Evolutionary conservation across 2,797 vertebrate genomes (phyloP).

Genomic region (Streptopelia turtur): DNA sequence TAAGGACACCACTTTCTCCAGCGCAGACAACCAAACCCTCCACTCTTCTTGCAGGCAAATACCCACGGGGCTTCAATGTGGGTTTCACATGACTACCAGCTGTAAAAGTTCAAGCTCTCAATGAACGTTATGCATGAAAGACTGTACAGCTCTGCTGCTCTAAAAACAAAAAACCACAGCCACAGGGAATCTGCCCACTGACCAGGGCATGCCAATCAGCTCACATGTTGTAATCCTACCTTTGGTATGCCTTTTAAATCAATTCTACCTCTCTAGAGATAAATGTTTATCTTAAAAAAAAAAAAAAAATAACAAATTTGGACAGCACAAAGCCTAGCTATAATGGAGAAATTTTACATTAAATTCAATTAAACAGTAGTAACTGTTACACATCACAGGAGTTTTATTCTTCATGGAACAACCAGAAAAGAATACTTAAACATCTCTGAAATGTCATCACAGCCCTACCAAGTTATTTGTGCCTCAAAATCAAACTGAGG

Average conservation of each 20-base stretch:
- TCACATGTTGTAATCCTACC: background rate
- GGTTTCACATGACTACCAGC: background rate
- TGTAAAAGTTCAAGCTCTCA: background rate
- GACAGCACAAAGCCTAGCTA: background rate
- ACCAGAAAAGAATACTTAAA: background rate
- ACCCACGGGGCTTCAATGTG: background rate
- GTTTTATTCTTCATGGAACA: background rate
- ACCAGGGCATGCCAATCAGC: background rate
- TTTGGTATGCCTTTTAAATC: background rate
- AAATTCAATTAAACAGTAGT: slow-evolving; percentile 51
- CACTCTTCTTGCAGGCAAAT: background rate
- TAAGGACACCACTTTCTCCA: background rate
- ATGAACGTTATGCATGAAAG: slow-evolving; percentile 20
- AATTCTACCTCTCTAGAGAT: background rate
- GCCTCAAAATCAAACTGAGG: background rate
- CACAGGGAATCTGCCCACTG: background rate
- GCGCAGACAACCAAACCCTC: background rate
- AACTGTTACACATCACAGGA: background rate
- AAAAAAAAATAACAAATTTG: background rate
- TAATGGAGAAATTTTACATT: slow-evolving; percentile 5
- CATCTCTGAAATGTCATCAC: background rate
- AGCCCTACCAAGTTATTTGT: background rate
- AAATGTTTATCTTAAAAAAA: slow-evolving; percentile 1
- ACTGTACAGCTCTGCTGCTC: background rate
- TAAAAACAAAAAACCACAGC: background rate